Evolutionary conservation across 2,888 invertebrate species (phyloP).

Genomic region (Spatulosminthurus flaviceps): DNA sequence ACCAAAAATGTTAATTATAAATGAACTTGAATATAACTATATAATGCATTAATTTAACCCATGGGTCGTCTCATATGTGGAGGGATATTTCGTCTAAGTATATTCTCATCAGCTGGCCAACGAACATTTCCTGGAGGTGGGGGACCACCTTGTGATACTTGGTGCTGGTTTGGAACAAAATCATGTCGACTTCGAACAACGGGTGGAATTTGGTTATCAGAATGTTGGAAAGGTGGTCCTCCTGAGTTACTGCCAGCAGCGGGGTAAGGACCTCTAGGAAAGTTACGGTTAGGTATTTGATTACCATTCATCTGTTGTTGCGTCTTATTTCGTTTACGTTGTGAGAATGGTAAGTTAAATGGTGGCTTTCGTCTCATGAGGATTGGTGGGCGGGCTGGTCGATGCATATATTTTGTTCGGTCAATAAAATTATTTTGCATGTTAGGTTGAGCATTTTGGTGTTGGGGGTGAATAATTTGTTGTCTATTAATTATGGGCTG

Average conservation of each 20-base stretch:
- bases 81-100: not conserved
- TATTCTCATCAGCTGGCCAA: constrained; percentile 36
- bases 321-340: constrained; percentile 44
- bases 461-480: constrained; percentile 30
- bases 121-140: constrained; percentile 29
- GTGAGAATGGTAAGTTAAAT: constrained; percentile 43
- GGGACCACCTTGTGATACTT: not conserved
- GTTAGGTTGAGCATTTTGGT: constrained; percentile 18
- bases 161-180: not conserved
- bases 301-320: not conserved
- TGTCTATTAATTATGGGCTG: not conserved
- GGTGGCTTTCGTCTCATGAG: constrained; percentile 61
- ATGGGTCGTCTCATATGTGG: constrained; percentile 26
- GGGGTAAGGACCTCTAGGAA: constrained; percentile 1
- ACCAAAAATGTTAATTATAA: not conserved
- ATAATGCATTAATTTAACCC: not conserved
- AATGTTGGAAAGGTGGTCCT: not conserved
- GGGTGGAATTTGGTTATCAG: not conserved
- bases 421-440: constrained; percentile 50
- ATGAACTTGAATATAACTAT: not conserved
- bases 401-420: constrained; percentile 56
- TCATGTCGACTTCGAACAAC: constrained; percentile 19
- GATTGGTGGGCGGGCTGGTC: constrained; percentile 62
- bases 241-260: not conserved
- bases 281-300: not conserved